Evolutionary conservation across 2,888 invertebrate species (phyloP).

Genomic region (Slavum lentiscoides): DNA sequence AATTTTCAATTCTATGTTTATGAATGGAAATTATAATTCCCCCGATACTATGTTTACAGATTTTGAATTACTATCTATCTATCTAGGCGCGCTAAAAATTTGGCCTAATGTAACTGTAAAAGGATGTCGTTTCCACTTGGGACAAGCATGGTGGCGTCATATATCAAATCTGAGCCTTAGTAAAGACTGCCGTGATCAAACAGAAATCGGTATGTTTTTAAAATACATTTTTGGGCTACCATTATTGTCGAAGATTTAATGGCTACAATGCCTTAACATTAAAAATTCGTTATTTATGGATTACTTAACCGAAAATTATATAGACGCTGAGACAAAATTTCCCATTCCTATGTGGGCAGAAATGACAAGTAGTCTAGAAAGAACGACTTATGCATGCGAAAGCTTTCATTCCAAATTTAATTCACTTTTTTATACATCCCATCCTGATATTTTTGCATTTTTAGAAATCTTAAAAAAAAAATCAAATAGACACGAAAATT

Average conservation of each 20-base stretch:
- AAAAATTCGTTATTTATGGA: slow-evolving; percentile 2
- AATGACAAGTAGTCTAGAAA: not conserved
- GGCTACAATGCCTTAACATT: not conserved
- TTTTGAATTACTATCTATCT: slow-evolving; percentile 21
- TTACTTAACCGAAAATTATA: slow-evolving; percentile 13
- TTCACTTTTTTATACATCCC: no score
- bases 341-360: not conserved
- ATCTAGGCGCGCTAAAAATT: not conserved
- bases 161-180: not conserved
- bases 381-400: no score
- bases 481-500: not conserved
- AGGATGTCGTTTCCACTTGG: slow-evolving; percentile 2
- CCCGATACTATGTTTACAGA: slow-evolving; percentile 15
- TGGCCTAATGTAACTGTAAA: not conserved
- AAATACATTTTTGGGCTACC: slow-evolving; percentile 9
- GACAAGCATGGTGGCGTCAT: not conserved
- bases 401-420: no score
- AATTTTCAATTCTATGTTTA: no score
- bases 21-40: no score
- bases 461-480: not conserved
- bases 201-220: slow-evolving; percentile 4
- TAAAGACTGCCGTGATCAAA: not conserved
- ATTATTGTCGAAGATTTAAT: slow-evolving; percentile 1
- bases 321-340: not conserved
- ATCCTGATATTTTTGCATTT: no score